Conservation (phyloP, 2,113 vertebrate genomes). For the Takifugu flavidus region DNA sequence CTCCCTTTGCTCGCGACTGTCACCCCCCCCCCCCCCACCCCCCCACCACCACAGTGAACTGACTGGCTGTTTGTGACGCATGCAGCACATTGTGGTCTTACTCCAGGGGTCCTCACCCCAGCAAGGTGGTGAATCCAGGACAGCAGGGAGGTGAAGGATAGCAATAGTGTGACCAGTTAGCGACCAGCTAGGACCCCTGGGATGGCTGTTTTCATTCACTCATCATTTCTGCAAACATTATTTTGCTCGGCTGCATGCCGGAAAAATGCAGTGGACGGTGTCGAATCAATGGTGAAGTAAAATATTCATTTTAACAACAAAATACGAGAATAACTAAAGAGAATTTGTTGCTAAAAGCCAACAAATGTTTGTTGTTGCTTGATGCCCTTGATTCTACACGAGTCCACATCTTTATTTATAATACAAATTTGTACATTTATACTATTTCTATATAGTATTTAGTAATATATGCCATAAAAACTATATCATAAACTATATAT, state of each 20-base stretch:
- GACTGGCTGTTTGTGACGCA: conserved; percentile 59
- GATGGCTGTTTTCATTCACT: neutral
- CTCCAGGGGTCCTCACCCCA: neutral
- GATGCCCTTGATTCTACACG: too few relatives aligned
- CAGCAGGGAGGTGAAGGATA: neutral
- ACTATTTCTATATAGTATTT: too few relatives aligned
- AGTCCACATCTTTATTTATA: too few relatives aligned
- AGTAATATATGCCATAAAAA: too few relatives aligned
- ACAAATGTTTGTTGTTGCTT: too few relatives aligned
- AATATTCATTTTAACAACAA: neutral
- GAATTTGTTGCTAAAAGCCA: too few relatives aligned
- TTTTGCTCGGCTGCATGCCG: neutral
- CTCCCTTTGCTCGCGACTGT: conserved; percentile 23
- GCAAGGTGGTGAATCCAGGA: conserved; percentile 69
- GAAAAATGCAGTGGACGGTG: neutral
- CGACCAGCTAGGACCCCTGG: neutral
- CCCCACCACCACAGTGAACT: conserved; percentile 30
- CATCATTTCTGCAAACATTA: neutral
- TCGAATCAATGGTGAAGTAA: neutral
- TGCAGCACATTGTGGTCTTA: conserved; percentile 48
- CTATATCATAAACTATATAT: too few relatives aligned
- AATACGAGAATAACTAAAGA: neutral
- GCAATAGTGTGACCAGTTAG: neutral
- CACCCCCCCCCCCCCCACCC: neutral
- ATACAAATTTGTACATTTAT: too few relatives aligned